These are phyloP conservation scores for Diachrysia chrysitis DNA, from an alignment of 2,888 invertebrate genomes.

Conservation along the genomic window DNA sequence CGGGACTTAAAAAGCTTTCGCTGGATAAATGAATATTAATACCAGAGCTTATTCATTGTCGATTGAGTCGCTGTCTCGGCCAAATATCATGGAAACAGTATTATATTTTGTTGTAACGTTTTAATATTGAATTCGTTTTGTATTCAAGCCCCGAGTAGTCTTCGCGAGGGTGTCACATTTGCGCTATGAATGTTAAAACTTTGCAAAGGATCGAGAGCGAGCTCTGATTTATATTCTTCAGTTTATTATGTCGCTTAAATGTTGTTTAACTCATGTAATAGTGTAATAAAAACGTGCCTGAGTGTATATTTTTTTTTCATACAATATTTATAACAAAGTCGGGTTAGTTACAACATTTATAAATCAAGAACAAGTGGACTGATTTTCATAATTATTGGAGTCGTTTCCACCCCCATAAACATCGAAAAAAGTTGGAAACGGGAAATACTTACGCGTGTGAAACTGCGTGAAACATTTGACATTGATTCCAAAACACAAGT, in stretches of 20 bases:
- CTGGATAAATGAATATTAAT: conserved; percentile 59
- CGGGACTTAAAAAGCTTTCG: conserved; percentile 54
- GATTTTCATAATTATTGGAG: too few species aligned
- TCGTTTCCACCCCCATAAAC: too few species aligned
- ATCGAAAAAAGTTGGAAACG: too few species aligned
- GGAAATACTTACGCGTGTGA: too few species aligned
- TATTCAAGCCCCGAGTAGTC: conserved; percentile 29
- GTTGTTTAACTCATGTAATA: neutral
- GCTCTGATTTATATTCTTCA: neutral
- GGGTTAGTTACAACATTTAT: too few species aligned
- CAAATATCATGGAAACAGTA: conserved; percentile 39
- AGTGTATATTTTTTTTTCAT: conserved; percentile 5
- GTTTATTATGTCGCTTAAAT: neutral
- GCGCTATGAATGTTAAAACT: conserved; percentile 27
- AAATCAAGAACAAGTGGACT: too few species aligned
- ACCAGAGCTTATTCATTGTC: conserved; percentile 43
- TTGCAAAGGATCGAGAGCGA: conserved; percentile 6
- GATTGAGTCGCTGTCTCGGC: conserved; percentile 41
- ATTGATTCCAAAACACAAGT: too few species aligned
- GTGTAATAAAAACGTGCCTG: neutral
- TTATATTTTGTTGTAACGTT: conserved; percentile 32
- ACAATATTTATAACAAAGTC: too few species aligned
- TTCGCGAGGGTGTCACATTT: conserved; percentile 31
- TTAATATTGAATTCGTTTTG: conserved; percentile 41
- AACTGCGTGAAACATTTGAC: too few species aligned